Conservation (phyloP, 2,113 vertebrate genomes). For the Apteryx mantelli region DNA sequence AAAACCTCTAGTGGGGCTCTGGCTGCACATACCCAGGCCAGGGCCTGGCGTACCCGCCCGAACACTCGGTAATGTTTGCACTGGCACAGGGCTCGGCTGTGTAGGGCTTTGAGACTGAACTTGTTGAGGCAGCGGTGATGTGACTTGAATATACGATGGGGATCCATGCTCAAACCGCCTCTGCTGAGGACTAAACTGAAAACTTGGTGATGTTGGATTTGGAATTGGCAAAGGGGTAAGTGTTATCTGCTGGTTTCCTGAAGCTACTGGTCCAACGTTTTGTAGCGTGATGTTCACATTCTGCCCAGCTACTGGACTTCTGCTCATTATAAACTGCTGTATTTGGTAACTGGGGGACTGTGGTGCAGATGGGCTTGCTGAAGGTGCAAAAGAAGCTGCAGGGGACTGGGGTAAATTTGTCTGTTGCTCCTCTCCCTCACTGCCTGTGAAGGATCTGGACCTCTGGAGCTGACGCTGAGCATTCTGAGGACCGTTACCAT, state of each 20-base stretch:
- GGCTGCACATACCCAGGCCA: conserved; percentile 84
- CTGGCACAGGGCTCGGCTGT: conserved; percentile 84
- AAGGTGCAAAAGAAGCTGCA: conserved; percentile 87
- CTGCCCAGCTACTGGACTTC: conserved; percentile 88
- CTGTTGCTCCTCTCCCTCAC: conserved; percentile 88
- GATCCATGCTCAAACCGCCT: conserved; percentile 88
- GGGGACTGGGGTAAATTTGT: conserved; percentile 89
- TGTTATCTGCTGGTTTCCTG: conserved; percentile 90
- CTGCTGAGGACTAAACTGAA: conserved; percentile 88
- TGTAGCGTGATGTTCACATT: conserved; percentile 94
- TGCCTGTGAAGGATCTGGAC: conserved; percentile 87
- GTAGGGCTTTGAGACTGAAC: conserved; percentile 91
- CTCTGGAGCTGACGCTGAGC: conserved; percentile 92
- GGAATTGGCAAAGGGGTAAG: conserved; percentile 85
- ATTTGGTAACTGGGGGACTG: conserved; percentile 94
- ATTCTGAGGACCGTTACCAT: conserved; percentile 94
- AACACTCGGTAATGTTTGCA: conserved; percentile 80
- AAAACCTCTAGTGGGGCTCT: conserved; percentile 86
- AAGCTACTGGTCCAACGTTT: conserved; percentile 85
- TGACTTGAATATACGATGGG: conserved; percentile 89
- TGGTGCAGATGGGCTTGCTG: conserved; percentile 88
- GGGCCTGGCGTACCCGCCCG: conserved; percentile 80
- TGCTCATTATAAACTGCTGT: conserved; percentile 85
- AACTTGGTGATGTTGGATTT: conserved; percentile 86
- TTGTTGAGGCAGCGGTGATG: conserved; percentile 87